phyloP scores from a whole-genome alignment of 2,888 invertebrate genomes.

The Lamproptera curius region DNA sequence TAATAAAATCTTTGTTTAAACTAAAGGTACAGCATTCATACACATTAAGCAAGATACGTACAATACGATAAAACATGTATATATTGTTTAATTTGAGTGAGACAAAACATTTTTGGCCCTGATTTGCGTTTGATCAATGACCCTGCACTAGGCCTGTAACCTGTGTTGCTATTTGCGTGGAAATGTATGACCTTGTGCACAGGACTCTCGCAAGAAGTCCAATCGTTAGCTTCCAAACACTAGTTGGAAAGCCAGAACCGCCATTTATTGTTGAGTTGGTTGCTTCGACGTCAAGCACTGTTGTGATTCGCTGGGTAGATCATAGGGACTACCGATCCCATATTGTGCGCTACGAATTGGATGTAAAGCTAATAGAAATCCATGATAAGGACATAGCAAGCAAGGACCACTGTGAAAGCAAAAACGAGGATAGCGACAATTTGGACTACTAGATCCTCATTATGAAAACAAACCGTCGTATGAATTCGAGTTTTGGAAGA shows the following conservation, averaged over 20 bases:
- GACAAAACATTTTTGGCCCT: no score
- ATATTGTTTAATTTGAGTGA: no score
- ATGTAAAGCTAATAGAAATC: slow-evolving; percentile 52
- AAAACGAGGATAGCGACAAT: slow-evolving; percentile 36
- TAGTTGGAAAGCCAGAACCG: slow-evolving; percentile 57
- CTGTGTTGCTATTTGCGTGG: slow-evolving; percentile 61
- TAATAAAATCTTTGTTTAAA: no score
- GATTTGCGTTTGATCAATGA: no score
- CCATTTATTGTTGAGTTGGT: slow-evolving; percentile 59
- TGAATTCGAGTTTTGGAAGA: slow-evolving; percentile 42
- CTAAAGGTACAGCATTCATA: no score
- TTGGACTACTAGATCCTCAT: slow-evolving; percentile 44
- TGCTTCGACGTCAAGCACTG: slow-evolving; percentile 42
- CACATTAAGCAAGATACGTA: no score
- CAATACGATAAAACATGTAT: no score
- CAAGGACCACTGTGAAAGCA: slow-evolving; percentile 48
- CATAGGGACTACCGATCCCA: slow-evolving; percentile 51
- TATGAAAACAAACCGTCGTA: slow-evolving; percentile 36
- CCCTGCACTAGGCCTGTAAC: no score
- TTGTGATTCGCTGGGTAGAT: slow-evolving; percentile 58
- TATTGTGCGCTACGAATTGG: slow-evolving; percentile 55
- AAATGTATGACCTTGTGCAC: slow-evolving; percentile 45
- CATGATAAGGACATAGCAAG: slow-evolving; percentile 34
- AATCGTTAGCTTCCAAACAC: slow-evolving; percentile 54
- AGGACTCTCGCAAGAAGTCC: slow-evolving; percentile 46